phyloP scores from a whole-genome alignment of 2,888 invertebrate species.

The Heliconius ismenius region DNA sequence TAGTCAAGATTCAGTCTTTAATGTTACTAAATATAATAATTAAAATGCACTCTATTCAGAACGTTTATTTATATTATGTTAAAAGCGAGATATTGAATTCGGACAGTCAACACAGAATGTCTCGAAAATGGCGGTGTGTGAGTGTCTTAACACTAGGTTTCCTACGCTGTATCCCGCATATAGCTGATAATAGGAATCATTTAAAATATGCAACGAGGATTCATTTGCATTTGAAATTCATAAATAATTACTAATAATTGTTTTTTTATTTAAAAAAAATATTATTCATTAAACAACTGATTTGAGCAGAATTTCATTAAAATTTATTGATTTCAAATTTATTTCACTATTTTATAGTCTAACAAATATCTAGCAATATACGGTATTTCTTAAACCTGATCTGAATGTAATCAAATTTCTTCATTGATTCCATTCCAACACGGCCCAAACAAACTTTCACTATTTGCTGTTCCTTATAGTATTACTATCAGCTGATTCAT shows the following conservation, averaged over 20 bases:
- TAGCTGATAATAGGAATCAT: no score
- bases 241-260: not conserved
- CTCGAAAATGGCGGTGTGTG: no score
- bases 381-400: constrained; percentile 35
- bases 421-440: constrained; percentile 39
- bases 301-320: no score
- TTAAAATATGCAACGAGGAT: no score
- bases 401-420: constrained; percentile 43
- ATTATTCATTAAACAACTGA: no score
- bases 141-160: no score
- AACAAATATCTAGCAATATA: not conserved
- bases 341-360: not conserved
- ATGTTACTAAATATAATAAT: not conserved
- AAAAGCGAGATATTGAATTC: not conserved
- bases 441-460: constrained; percentile 40
- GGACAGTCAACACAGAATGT: not conserved
- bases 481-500: constrained; percentile 26
- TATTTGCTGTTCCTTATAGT: constrained; percentile 38
- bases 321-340: no score
- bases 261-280: no score
- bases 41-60: not conserved
- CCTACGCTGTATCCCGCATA: no score
- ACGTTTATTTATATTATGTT: not conserved
- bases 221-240: not conserved
- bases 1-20: constrained; percentile 35